Base-by-base conservation (phyloP, 2,888 invertebrate genomes). In the Protonemura montana region DNA sequence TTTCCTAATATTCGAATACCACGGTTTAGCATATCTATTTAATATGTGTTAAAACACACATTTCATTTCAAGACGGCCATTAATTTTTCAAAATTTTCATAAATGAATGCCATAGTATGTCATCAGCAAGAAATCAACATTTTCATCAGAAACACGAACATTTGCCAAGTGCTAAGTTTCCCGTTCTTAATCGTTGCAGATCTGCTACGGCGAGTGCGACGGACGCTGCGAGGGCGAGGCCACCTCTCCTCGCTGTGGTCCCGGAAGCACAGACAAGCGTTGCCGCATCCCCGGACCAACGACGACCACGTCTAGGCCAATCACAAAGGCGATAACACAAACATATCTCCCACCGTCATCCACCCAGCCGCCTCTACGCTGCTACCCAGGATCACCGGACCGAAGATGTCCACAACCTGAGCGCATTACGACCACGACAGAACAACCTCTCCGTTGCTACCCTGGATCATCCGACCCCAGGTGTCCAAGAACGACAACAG, bases 391-490 rank as follows among this genome's bases (percentile, higher is more conserved):
- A 88, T 87, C 81, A 42, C 26, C 13, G 25, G 82, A 41, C n/a
- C 82, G 42, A 2, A 16, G 82, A 41, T 82, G 82, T 26, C 82
- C 82, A 16, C 42, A 16, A 16, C 88, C 85, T 13, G 35, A 76
- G 82, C 82, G 82, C 21, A n/a, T n/a, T n/a, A 25, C 41, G 21
- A 85, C 42, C 3, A 82, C 87, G 25, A 82, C 86, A 87, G 87
- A 0, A 86, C 85, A 3, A 82, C 86, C 59, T 21, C 91, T 90
- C 27, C 41, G 90, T 42, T 91, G 91, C 59, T 91, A 87, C 76
- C 91, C 90, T 0, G 91, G 91, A 0, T 89, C 89, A 5, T 87
- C 87, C 0, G 90, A 91, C 82, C 90, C 90, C 0, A 88, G 90
- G 0, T 90, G 91, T 76, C 90, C 91, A 5, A 88, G 89, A 21